Evolutionary conservation across 2,797 vertebrate genomes (phyloP).

Genomic region (Pangasius djambal): DNA sequence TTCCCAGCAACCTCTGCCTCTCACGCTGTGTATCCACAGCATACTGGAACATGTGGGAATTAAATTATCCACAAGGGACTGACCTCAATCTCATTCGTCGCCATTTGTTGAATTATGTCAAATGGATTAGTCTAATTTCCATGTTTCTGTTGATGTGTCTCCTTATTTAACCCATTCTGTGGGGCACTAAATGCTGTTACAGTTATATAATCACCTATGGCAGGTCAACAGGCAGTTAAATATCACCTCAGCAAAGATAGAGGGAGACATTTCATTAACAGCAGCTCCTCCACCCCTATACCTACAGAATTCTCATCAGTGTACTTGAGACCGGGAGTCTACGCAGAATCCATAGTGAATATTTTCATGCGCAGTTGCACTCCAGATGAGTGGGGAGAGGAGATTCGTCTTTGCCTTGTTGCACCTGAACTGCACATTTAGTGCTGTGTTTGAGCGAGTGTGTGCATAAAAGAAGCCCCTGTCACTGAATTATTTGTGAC

Average conservation of each 20-base stretch:
- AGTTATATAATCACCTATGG: background rate
- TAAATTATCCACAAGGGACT: background rate
- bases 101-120: background rate
- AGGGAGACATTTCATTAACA: slow-evolving; percentile 7
- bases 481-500: slow-evolving; percentile 6
- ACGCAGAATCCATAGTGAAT: slow-evolving; percentile 1
- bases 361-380: background rate
- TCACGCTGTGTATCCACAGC: background rate
- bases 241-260: background rate
- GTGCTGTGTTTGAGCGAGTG: background rate
- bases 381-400: background rate
- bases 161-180: background rate
- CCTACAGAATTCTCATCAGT: background rate
- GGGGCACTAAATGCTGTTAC: background rate
- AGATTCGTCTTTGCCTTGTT: background rate
- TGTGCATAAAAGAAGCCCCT: background rate
- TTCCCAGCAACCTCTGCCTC: background rate
- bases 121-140: background rate
- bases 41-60: background rate
- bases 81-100: background rate
- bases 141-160: background rate
- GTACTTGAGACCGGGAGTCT: background rate
- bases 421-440: background rate
- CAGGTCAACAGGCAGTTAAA: background rate
- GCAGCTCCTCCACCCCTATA: background rate